Percentiles rank a stretch among this genome's conserved stretches.
These are phyloP conservation scores for Cosmorhoe ocellata DNA, from an alignment of 2,888 invertebrate genomes.

Conservation along the genomic window DNA sequence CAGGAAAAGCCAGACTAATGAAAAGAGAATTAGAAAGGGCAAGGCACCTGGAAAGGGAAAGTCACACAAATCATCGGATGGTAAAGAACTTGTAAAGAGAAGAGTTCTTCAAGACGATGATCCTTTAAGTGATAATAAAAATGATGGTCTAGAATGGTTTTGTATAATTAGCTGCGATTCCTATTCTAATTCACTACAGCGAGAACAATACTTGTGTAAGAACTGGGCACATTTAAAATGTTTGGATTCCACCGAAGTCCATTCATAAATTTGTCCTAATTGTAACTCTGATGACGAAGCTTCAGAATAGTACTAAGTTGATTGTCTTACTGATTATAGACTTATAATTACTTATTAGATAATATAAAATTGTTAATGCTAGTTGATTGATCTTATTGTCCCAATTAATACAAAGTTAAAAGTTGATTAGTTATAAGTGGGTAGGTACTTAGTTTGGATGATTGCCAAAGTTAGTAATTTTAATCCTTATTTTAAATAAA, in stretches of 20 bases:
- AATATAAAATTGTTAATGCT: no score
- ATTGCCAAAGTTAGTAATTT: no score
- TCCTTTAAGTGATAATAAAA: slow-evolving; percentile 1
- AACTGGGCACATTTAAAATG: slow-evolving; percentile 14
- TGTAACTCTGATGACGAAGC: slow-evolving; percentile 6
- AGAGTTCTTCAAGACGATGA: slow-evolving; percentile 13
- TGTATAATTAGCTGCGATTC: slow-evolving; percentile 11
- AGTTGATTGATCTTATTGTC: no score
- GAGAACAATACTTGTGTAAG: slow-evolving; percentile 13
- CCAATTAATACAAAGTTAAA: no score
- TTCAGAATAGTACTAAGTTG: no score
- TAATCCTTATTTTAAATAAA: not conserved
- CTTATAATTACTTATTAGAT: no score
- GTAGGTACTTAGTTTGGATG: no score
- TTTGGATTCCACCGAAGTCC: slow-evolving; percentile 1
- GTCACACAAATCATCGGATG: no score
- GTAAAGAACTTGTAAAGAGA: no score
- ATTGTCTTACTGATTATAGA: no score
- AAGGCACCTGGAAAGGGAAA: slow-evolving; percentile 5
- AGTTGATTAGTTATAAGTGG: no score
- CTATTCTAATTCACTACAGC: slow-evolving; percentile 11
- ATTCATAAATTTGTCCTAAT: slow-evolving; percentile 9
- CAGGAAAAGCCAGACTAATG: not conserved
- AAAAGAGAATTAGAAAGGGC: slow-evolving; percentile 1
- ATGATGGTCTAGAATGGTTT: no score